These are phyloP conservation scores for Phortica okadai DNA, from an alignment of 2,888 invertebrate genomes.

Conservation along the genomic window DNA sequence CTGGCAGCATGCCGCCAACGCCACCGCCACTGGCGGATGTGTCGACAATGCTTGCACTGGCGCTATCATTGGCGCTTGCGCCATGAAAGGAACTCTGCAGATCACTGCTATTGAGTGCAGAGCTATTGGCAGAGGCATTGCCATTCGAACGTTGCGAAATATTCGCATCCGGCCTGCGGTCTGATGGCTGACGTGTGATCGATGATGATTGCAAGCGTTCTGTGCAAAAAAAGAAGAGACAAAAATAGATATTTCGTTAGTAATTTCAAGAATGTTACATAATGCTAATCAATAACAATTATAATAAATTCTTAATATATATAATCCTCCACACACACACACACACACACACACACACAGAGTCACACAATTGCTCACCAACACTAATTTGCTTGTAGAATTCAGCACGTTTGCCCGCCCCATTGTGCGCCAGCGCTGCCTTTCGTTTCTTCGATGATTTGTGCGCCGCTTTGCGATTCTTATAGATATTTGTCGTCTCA, in stretches of 20 bases:
- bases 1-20: slow-evolving; percentile 42
- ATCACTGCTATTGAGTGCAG: slow-evolving; percentile 66
- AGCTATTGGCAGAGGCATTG: slow-evolving; percentile 64
- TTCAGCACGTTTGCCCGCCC: slow-evolving; percentile 59
- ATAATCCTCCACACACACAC: background rate
- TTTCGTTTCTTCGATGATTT: slow-evolving; percentile 66
- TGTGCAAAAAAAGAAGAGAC: slow-evolving; percentile 47
- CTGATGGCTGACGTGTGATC: slow-evolving; percentile 75
- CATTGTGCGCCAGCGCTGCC: slow-evolving; percentile 51
- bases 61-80: slow-evolving; percentile 53
- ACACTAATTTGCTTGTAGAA: slow-evolving; percentile 72
- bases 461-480: slow-evolving; percentile 62
- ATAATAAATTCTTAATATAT: background rate
- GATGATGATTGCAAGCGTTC: slow-evolving; percentile 75
- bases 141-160: slow-evolving; percentile 71
- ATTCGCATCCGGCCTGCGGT: slow-evolving; percentile 75
- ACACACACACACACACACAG: background rate
- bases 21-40: slow-evolving; percentile 44
- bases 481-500: slow-evolving; percentile 70
- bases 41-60: slow-evolving; percentile 40
- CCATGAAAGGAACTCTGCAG: slow-evolving; percentile 64
- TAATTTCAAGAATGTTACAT: background rate
- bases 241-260: slow-evolving; percentile 3
- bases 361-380: slow-evolving; percentile 61
- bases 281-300: background rate